Base-by-base conservation (phyloP, 1,140 invertebrate genomes). In the Pentalonia nigronervosa region DNA sequence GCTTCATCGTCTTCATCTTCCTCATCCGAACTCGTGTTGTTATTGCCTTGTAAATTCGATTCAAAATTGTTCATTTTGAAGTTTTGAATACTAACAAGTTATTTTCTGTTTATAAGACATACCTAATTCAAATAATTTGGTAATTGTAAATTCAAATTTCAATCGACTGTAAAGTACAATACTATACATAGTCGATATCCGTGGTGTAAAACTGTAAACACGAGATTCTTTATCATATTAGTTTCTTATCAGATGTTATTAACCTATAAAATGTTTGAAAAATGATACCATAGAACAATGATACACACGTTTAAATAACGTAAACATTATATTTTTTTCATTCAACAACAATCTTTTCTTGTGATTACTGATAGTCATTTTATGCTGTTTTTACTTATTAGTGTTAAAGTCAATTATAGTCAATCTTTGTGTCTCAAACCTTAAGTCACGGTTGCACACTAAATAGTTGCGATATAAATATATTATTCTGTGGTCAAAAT, bases 1-100 rank as follows among this genome's bases (percentile, higher is more conserved):
- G 90, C 94, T 92, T 88, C 67, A 41, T 94, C 94, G n/a, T 94
- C 94, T 93, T 94, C 94, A 84, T 94, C 94, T 93, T 94, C 94
- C 25, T 90, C 84, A 20, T 93, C 91, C 1, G 91, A 93, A 86
- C 91, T 93, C 1, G 48, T 93, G 17, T 17, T 53, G 41, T 8
- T 56, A 41, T 81, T 53, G 7, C 36, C 47, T 0, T 0, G 41
- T n/a, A 25, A 45, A 45, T 90, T 60, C 9, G 17, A 25, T 34
- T 90, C 53, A 45, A 45, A 17, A n/a, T 0, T 41, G 1, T 41
- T 67, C 89, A 90, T 90, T n/a, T 67, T 90, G n/a, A 67, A 67
- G 11, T 67, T n/a, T 67, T 67, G n/a, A 83, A 8, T 83, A 83
- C 6, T 8, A 83, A 83, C 0, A 6, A 83, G 4, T 20, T 21